Base-by-base conservation (phyloP, 1,140 invertebrate species). In the Sycobia sp. region DNA sequence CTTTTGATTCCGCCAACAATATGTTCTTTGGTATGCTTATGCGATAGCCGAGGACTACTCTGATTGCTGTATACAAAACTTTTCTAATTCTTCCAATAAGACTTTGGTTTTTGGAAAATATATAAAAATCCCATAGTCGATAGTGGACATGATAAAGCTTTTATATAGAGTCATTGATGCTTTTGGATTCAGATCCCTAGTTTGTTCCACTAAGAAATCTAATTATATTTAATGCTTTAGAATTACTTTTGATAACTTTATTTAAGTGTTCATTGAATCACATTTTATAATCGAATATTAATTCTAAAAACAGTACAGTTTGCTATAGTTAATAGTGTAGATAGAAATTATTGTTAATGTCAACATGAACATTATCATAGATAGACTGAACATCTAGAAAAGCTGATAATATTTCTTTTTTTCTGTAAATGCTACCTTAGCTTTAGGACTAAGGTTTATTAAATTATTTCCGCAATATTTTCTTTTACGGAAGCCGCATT, bases 121-220 rank as follows among this genome's bases (percentile, higher is more conserved):
- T 2, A 67, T 13, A 25, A 60, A 61, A 20, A 43, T 49, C 1
- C 39, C 55, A 57, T 64, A 67, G n/a, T 67, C 51, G 4, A 67
- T 63, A 1, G 55, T 27, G 0, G 66, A 64, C 36, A 55, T 16
- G 1, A 67, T 18, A 14, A 46, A 51, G 23, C 51, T 63, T 32
- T 56, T 58, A 43, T 55, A 55, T 2, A 55, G 20, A 25, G 10
- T 43, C 0, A 55, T 41, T 1, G 43, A 23, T 8, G 38, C 39
- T n/a, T 38, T 14, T n/a, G 51, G 51, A 23, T n/a, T 55, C 36
- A 16, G 51, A 34, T 41, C 50, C 34, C 50, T 34, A 53, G 16
- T 16, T 38, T 14, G 50, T 53, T 9, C 51, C 51, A n/a, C 51
- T 11, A 7, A 54, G 36, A 54, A 39, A 39, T 54, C 27, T 54